phyloP scores from a whole-genome alignment of 2,797 vertebrate species.

The Lateolabrax maculatus region DNA sequence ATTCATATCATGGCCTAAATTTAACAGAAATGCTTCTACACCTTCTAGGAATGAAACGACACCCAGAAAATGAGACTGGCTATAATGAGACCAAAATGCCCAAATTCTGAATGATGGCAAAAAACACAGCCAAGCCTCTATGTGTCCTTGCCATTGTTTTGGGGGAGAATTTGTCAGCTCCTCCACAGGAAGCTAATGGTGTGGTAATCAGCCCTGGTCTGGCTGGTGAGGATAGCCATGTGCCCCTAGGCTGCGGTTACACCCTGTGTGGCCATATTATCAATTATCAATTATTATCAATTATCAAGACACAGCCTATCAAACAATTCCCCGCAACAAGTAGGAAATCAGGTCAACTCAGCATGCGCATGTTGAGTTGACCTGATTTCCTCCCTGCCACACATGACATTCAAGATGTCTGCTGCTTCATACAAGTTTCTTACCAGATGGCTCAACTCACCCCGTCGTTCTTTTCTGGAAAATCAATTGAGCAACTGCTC shows the following conservation, averaged over 20 bases:
- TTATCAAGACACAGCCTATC: constrained; percentile 46
- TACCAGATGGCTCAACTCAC: neutral
- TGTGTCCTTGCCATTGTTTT: constrained; percentile 27
- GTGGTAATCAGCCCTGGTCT: constrained; percentile 10
- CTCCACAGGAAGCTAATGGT: constrained; percentile 27
- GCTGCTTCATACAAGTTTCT: neutral
- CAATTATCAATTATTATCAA: constrained; percentile 56
- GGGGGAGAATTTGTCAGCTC: constrained; percentile 11
- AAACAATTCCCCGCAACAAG: constrained; percentile 17
- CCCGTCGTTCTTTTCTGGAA: too few species aligned
- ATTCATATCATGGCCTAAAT: neutral
- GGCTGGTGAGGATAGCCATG: neutral
- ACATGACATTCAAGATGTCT: neutral
- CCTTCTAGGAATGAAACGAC: neutral
- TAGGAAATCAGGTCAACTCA: constrained; percentile 40
- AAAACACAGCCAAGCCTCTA: neutral
- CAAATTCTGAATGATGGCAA: neutral
- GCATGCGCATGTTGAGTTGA: neutral
- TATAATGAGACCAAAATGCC: neutral
- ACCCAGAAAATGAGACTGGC: neutral
- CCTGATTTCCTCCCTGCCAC: too few species aligned
- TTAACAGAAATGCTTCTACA: neutral
- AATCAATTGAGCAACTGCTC: too few species aligned
- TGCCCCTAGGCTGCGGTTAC: constrained; percentile 14
- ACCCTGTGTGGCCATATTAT: constrained; percentile 29